These are phyloP conservation scores for Cariama cristata DNA, from an alignment of 2,113 vertebrate species.

Conservation along the genomic window DNA sequence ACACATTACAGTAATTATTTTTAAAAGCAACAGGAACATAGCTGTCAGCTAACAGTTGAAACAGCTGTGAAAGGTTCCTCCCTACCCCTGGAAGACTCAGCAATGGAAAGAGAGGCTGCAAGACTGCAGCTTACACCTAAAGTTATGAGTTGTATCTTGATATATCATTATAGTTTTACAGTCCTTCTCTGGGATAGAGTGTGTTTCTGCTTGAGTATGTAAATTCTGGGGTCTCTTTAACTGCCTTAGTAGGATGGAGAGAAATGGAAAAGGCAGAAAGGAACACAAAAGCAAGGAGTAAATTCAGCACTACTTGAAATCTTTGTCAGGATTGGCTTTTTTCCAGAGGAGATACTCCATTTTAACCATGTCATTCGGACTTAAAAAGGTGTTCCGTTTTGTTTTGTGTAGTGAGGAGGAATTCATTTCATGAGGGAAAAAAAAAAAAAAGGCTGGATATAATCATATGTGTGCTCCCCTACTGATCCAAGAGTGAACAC, in stretches of 20 bases:
- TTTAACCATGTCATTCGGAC: neutral
- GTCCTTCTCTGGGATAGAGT: neutral
- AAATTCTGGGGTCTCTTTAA: neutral
- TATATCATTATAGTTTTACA: neutral
- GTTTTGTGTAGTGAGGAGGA: neutral
- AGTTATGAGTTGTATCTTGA: neutral
- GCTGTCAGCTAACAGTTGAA: neutral
- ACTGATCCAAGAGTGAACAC: neutral
- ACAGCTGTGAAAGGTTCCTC: neutral
- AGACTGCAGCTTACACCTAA: neutral
- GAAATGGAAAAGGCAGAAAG: neutral
- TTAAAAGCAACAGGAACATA: neutral
- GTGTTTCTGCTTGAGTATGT: neutral
- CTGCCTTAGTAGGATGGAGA: neutral
- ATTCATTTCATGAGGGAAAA: neutral
- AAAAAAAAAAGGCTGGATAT: neutral
- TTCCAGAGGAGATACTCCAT: neutral
- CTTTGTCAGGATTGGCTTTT: neutral
- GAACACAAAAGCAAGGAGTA: neutral
- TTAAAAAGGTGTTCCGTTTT: neutral
- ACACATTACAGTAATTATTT: neutral
- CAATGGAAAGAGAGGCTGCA: neutral
- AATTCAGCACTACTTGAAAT: neutral
- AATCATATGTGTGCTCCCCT: neutral
- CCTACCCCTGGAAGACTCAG: neutral